Percentiles rank a stretch among this genome's conserved stretches.
These are phyloP conservation scores for Crioceris asparagi DNA, from an alignment of 2,888 invertebrate genomes.

Conservation along the genomic window DNA sequence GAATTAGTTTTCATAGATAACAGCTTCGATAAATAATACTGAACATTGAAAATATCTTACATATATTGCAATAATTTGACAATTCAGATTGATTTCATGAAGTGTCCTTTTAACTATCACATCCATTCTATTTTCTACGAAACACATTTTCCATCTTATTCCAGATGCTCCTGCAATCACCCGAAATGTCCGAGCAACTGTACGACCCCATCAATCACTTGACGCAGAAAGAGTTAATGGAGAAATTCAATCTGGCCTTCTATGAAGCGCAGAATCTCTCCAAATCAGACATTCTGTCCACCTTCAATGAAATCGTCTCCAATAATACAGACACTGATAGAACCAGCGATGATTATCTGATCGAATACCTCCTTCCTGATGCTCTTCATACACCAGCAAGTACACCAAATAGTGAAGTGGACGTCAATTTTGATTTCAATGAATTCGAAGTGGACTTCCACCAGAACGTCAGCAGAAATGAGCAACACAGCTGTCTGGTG, in stretches of 20 bases:
- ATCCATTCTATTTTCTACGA: no score
- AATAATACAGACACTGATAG: slow-evolving; percentile 8
- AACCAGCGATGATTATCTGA: slow-evolving; percentile 23
- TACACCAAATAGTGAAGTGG: slow-evolving; percentile 17
- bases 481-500: slow-evolving; percentile 5
- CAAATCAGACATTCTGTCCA: slow-evolving; percentile 25
- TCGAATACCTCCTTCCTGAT: slow-evolving; percentile 25
- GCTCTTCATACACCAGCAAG: slow-evolving; percentile 16
- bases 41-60: background rate
- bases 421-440: slow-evolving; percentile 30
- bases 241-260: slow-evolving; percentile 37
- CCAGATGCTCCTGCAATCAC: slow-evolving; percentile 22
- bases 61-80: no score
- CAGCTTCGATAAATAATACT: background rate
- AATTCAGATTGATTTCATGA: no score
- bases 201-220: slow-evolving; percentile 26
- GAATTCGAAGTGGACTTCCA: slow-evolving; percentile 32
- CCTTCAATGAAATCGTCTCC: slow-evolving; percentile 23
- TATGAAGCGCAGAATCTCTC: slow-evolving; percentile 34
- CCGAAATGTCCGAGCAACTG: slow-evolving; percentile 21
- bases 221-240: slow-evolving; percentile 34
- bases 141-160: slow-evolving; percentile 5
- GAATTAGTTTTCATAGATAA: background rate
- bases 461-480: slow-evolving; percentile 19
- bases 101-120: no score